Conservation (phyloP, 2,113 vertebrate genomes). For the Leptosomus discolor region DNA sequence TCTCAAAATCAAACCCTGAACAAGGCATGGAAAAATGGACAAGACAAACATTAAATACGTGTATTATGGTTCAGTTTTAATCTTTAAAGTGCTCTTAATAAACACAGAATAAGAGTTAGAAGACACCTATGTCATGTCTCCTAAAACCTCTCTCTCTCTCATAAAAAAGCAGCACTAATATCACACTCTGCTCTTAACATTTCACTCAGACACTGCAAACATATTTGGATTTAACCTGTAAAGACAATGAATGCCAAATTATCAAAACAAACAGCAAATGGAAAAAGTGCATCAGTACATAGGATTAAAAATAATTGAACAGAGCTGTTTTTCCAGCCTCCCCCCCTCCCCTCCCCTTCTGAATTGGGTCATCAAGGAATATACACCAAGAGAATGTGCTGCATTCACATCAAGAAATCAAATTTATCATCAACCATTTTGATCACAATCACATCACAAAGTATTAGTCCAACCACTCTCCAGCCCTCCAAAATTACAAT, state of each 20-base stretch:
- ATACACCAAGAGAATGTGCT: background rate
- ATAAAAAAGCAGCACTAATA: background rate
- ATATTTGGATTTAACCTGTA: background rate
- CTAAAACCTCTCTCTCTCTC: background rate
- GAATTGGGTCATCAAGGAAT: background rate
- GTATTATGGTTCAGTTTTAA: background rate
- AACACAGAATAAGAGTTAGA: background rate
- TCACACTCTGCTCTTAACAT: background rate
- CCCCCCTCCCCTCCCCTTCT: fast-evolving
- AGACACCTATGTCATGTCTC: background rate
- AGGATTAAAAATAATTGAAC: background rate
- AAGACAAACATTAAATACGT: background rate
- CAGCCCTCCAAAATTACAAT: background rate
- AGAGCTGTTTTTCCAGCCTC: background rate
- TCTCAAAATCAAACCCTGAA: background rate
- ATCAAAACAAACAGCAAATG: background rate
- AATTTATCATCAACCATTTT: background rate
- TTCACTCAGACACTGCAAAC: background rate
- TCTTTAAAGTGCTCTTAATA: background rate
- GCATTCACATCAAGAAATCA: background rate
- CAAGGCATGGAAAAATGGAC: background rate
- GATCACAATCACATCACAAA: background rate
- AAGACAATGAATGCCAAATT: background rate
- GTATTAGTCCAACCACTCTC: background rate
- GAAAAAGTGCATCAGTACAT: background rate